Percentiles rank a stretch among this genome's conserved stretches.
Evolutionary conservation across 2,888 invertebrate species (phyloP).

Genomic region (Mechanitis mazaeus): DNA sequence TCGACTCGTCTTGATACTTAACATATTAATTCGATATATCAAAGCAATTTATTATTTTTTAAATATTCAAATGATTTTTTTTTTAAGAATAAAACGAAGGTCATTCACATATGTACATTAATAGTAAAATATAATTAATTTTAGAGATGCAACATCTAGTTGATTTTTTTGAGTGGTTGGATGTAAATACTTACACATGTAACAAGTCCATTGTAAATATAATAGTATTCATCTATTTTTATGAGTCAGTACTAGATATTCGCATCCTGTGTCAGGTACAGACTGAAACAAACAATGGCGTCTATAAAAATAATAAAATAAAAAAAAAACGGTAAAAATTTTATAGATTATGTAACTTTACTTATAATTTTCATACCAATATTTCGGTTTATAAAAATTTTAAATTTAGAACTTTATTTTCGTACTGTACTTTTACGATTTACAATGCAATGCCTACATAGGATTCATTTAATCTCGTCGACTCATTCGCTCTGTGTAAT

Average conservation of each 20-base stretch:
- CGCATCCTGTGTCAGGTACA: constrained; percentile 14
- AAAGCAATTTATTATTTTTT: no score
- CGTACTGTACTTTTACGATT: not conserved
- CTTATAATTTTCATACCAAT: no score
- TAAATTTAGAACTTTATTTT: not conserved
- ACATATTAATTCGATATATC: no score
- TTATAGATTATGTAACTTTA: no score
- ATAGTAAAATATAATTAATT: no score
- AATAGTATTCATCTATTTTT: constrained; percentile 18
- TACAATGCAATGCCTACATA: constrained; percentile 15
- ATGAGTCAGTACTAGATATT: constrained; percentile 17
- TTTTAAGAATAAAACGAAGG: no score
- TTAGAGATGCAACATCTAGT: no score
- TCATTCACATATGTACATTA: no score
- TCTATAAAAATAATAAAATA: no score
- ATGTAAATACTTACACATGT: not conserved
- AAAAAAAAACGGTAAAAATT: no score
- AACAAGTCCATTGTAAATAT: constrained; percentile 11
- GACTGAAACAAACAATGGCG: not conserved
- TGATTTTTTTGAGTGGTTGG: not conserved
- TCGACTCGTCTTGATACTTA: constrained; percentile 23
- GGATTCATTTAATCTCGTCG: constrained; percentile 19
- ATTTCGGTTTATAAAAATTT: no score
- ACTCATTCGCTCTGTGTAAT: constrained; percentile 19
- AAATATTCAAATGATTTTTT: no score